A percentile compares a stretch with the other conserved stretches of the same genome.
Evolutionary conservation across 2,888 invertebrate species (phyloP).

Genomic region (Thelaira solivaga): DNA sequence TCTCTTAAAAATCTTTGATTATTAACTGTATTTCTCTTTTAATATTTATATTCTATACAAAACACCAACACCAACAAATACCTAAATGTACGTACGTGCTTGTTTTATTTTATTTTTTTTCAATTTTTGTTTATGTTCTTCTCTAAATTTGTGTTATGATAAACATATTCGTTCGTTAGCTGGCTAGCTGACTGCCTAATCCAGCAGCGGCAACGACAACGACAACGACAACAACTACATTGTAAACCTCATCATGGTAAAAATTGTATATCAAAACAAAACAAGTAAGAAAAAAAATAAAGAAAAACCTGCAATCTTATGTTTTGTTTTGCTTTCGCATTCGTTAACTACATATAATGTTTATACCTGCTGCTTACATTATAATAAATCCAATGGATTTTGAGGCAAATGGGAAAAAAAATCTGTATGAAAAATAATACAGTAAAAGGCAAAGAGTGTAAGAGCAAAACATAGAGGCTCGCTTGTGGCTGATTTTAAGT

Average conservation of each 20-base stretch:
- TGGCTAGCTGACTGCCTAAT: background rate
- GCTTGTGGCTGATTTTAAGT: constrained; percentile 34
- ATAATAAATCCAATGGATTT: constrained; percentile 21
- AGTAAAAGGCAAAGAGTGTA: constrained; percentile 17
- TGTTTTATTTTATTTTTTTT: no score
- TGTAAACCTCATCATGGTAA: constrained; percentile 29
- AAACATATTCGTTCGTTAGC: constrained; percentile 40
- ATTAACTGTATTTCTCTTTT: constrained; percentile 43
- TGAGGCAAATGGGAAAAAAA: constrained; percentile 4
- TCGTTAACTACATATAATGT: constrained; percentile 62
- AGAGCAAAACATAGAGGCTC: constrained; percentile 30
- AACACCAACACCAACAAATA: constrained; percentile 29
- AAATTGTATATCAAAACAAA: constrained; percentile 58
- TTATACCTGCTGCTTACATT: constrained; percentile 59
- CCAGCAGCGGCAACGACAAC: constrained; percentile 9
- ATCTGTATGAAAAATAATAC: background rate
- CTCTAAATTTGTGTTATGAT: constrained; percentile 58
- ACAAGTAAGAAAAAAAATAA: constrained; percentile 52
- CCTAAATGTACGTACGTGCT: no score
- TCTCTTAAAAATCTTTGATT: constrained; percentile 41
- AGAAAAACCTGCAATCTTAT: constrained; percentile 65
- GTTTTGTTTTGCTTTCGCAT: constrained; percentile 74
- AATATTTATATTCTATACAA: constrained; percentile 52
- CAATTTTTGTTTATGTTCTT: constrained; percentile 60
- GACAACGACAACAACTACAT: constrained; percentile 6